Base-by-base conservation (phyloP, 2,888 invertebrate genomes). In the Strigamia transsilvanica region DNA sequence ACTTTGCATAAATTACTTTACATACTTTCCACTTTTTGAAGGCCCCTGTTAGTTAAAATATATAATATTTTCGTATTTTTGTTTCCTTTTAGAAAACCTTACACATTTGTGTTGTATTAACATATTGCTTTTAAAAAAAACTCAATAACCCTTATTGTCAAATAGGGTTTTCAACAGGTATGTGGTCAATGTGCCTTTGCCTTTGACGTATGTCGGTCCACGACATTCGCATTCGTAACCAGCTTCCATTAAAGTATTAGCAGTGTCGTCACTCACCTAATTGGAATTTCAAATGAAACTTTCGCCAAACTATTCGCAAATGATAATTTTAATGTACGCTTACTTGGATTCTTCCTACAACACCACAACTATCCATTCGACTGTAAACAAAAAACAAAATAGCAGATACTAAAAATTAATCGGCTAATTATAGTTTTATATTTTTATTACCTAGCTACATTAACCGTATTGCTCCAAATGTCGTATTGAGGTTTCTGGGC, bases 401-500 rank as follows among this genome's bases (percentile, higher is more conserved):
- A 38, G 38, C 38, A 10, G 15, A 6, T 18, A 51, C 3, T 6
- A 10, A 18, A 51, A 6, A 13, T 5, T 51, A 51, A 51, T 18
- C 15, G 6, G n/a, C 12, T 51, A 51, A 51, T 51, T 51, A 38
- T n/a, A 51, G 15, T 51, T 51, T 90, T 6, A 13, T 51, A 13
- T 51, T 5, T 18, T 18, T 51, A 51, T 18, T 51, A 51, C 51
- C 96, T 97, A 0, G 90, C 89, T 12, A 83, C 83, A 78, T 83
- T 83, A 61, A 99, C 99, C 0, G 98, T 98, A 89, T 99, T 98
- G 15, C 98, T 97, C 98, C 98, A 99, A 85, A 99, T 98, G 87
- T 99, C 98, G 88, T 98, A 98, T 89, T 98, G 98, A 0, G 98
- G 98, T 87, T 98, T 98, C 88, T 98, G 96, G 0, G 98, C 98